A percentile compares a stretch with the other conserved stretches of the same genome.
phyloP scores from a whole-genome alignment of 1,140 invertebrate genomes.

The Drosophila ananassae region DNA sequence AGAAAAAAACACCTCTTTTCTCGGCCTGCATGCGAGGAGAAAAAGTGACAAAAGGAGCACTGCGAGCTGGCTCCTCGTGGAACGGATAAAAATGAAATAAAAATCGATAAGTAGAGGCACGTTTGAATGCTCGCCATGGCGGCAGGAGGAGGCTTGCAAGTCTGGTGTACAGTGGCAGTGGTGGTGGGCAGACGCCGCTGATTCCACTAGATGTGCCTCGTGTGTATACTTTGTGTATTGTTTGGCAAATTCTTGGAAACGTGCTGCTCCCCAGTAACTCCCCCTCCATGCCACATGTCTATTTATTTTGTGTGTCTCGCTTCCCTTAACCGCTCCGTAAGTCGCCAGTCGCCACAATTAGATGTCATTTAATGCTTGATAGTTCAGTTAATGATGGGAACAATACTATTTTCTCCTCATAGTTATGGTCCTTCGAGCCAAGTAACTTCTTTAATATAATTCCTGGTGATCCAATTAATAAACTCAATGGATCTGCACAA shows the following conservation, averaged over 20 bases:
- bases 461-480: not conserved
- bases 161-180: too few species aligned
- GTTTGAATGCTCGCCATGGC: constrained; percentile 51
- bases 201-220: constrained; percentile 37
- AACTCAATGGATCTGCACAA: not conserved
- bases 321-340: constrained; percentile 17
- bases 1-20: not conserved
- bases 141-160: not conserved
- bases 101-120: constrained; percentile 79
- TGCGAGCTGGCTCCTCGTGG: constrained; percentile 41
- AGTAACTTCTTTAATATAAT: too few species aligned
- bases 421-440: not conserved
- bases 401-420: constrained; percentile 20
- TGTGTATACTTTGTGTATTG: constrained; percentile 40
- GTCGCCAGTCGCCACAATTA: constrained; percentile 13
- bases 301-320: constrained; percentile 18
- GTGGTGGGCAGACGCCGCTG: constrained; percentile 26
- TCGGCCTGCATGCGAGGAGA: constrained; percentile 17
- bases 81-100: constrained; percentile 81
- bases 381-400: constrained; percentile 39
- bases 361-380: constrained; percentile 47
- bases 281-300: not conserved
- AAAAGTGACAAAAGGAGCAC: constrained; percentile 18
- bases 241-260: constrained; percentile 69
- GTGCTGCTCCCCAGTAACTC: constrained; percentile 38